These are phyloP conservation scores for Scaptomyza polygonia DNA, from an alignment of 2,888 invertebrate species.

Conservation along the genomic window DNA sequence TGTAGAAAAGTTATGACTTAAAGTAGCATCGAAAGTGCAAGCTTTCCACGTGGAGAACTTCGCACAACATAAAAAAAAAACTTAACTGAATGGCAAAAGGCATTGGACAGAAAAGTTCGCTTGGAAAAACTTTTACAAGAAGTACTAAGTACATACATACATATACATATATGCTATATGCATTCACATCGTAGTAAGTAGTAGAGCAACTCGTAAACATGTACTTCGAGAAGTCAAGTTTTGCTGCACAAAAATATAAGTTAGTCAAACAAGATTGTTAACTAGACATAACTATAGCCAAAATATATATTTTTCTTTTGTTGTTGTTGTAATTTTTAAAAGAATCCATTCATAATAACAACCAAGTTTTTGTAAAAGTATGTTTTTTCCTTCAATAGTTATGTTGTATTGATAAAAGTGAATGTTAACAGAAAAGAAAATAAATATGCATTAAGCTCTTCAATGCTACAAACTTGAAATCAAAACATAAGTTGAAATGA, in stretches of 20 bases:
- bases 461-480: not conserved
- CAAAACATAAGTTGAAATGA: not conserved
- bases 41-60: conserved; percentile 16
- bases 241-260: conserved; percentile 14
- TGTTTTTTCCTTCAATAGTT: conserved; percentile 4
- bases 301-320: conserved; percentile 7
- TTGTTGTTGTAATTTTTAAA: not conserved
- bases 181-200: conserved; percentile 4
- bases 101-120: conserved; percentile 39
- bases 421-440: not conserved
- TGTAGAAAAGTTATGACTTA: conserved; percentile 37
- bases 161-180: conserved; percentile 16
- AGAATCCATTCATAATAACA: not conserved
- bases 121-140: conserved; percentile 35
- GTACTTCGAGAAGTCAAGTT: conserved; percentile 17
- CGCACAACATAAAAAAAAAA: conserved; percentile 18
- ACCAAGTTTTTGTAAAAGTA: not conserved
- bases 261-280: conserved; percentile 22
- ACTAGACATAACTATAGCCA: conserved; percentile 34
- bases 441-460: not conserved
- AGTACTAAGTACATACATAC: conserved; percentile 31
- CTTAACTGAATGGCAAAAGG: conserved; percentile 26
- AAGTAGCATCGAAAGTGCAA: conserved; percentile 30
- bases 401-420: too few species aligned
- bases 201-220: conserved; percentile 19